Evolutionary conservation across 2,888 invertebrate species (phyloP).

Genomic region (Agrochola circellaris): DNA sequence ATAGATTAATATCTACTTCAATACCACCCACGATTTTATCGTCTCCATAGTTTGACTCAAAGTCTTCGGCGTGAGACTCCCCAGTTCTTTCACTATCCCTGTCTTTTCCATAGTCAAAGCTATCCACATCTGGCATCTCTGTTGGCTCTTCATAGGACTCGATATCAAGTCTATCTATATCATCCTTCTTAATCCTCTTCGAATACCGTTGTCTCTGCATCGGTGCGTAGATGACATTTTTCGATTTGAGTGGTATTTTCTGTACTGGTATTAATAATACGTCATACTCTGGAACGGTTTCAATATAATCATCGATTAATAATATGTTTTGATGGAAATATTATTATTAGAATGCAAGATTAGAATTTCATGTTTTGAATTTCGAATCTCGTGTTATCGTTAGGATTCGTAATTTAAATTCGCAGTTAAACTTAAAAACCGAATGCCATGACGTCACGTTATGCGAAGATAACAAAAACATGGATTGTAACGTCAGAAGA

Average conservation of each 20-base stretch:
- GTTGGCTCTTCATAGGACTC: conserved; percentile 81
- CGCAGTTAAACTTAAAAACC: not conserved
- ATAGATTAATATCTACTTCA: conserved; percentile 84
- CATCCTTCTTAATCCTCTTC: conserved; percentile 54
- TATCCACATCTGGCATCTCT: conserved; percentile 78
- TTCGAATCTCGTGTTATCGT: not conserved
- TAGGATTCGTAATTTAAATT: not conserved
- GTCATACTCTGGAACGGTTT: conserved; percentile 76
- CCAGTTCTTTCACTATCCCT: conserved; percentile 52
- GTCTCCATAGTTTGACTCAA: conserved; percentile 71
- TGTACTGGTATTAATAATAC: conserved; percentile 81
- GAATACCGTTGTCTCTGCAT: conserved; percentile 40
- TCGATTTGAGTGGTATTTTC: conserved; percentile 53
- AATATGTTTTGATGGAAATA: not conserved
- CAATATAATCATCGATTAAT: not conserved
- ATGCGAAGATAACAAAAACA: not conserved
- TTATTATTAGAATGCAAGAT: not conserved
- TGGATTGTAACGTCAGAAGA: not conserved
- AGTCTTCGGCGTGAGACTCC: conserved; percentile 51
- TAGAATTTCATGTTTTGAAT: not conserved
- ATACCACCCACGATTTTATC: conserved; percentile 86
- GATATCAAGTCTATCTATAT: conserved; percentile 75
- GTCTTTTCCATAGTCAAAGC: conserved; percentile 76
- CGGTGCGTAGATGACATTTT: conserved; percentile 50
- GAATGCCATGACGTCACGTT: not conserved